Evolutionary conservation across 2,888 invertebrate species (phyloP).

Genomic region (Phlogophora meticulosa): DNA sequence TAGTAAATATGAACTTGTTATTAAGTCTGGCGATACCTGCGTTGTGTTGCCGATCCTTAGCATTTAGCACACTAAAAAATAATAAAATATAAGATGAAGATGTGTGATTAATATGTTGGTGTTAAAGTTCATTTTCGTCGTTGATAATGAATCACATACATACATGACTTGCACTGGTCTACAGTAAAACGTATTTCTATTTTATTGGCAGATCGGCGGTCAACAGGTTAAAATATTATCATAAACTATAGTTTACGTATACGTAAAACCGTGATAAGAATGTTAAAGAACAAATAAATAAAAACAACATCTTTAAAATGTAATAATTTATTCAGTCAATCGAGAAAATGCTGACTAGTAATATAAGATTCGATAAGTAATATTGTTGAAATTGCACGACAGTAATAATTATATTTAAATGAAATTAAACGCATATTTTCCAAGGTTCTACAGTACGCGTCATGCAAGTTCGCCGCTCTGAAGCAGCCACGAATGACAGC

Average conservation of each 20-base stretch:
- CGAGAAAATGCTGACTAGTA: slow-evolving; percentile 43
- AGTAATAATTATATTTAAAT: slow-evolving; percentile 1
- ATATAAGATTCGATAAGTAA: slow-evolving; percentile 29
- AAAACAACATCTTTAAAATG: slow-evolving; percentile 21
- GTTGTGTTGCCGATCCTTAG: background rate
- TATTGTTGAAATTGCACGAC: slow-evolving; percentile 10
- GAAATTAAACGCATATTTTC: slow-evolving; percentile 3
- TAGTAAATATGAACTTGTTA: background rate
- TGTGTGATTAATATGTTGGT: slow-evolving; percentile 1
- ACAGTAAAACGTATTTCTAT: too few species aligned
- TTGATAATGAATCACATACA: background rate
- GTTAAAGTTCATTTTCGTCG: background rate
- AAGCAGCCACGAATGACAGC: too few species aligned
- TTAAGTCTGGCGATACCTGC: background rate
- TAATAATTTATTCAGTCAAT: slow-evolving; percentile 62
- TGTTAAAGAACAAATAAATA: slow-evolving; percentile 20
- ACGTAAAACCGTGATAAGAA: slow-evolving; percentile 11
- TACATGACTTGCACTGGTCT: slow-evolving; percentile 1
- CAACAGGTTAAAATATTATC: slow-evolving; percentile 41
- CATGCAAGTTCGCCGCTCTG: too few species aligned
- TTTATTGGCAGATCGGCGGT: slow-evolving; percentile 1
- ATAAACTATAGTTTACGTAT: slow-evolving; percentile 34
- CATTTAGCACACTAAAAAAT: background rate
- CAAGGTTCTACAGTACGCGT: background rate
- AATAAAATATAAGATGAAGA: background rate